Conservation (phyloP, 2,797 vertebrate genomes). For the Enteromius unitaeniatus region DNA sequence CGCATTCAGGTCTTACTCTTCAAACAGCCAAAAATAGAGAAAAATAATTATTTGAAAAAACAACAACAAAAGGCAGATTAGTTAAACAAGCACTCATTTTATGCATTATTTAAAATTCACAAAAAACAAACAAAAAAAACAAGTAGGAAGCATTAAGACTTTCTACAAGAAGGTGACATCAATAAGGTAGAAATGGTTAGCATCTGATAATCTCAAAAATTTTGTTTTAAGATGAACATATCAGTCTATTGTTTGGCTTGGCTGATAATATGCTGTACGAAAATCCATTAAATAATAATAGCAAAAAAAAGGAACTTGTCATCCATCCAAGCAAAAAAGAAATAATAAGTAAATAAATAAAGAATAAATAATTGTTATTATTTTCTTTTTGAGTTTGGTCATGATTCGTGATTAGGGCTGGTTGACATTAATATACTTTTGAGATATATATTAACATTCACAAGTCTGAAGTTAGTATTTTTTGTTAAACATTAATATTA, state of each 20-base stretch:
- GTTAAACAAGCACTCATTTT: neutral
- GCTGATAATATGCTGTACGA: neutral
- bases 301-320: no score
- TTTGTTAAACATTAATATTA: neutral
- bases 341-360: no score
- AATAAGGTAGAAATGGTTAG: neutral
- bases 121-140: neutral
- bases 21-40: neutral
- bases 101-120: neutral
- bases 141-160: neutral
- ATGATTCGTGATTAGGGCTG: no score
- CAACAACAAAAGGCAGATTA: no score
- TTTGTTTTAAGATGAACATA: neutral
- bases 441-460: no score
- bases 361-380: no score
- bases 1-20: neutral
- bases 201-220: neutral
- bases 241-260: neutral
- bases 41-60: neutral
- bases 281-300: no score
- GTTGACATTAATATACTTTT: no score
- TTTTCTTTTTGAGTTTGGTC: no score
- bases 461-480: no score
- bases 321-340: no score
- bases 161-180: neutral